These are phyloP conservation scores for Pegea sp. DNA, from an alignment of 23 tunicate species.

Conservation along the genomic window DNA sequence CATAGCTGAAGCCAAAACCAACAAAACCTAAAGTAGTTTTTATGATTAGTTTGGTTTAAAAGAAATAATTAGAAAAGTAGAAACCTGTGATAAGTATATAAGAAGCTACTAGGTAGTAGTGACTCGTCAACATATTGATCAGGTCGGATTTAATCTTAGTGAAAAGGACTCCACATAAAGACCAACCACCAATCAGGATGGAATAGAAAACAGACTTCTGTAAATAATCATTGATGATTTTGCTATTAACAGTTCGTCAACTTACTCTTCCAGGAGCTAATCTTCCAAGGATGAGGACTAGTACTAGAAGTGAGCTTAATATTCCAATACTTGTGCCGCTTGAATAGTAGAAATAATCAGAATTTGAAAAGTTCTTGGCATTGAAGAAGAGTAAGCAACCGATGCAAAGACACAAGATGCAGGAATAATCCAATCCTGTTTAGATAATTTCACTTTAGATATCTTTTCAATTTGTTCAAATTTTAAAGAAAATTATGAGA, in stretches of 20 bases:
- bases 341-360: constrained; percentile 66
- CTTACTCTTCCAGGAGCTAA: not conserved
- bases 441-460: too few species aligned
- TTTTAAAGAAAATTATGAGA: too few species aligned
- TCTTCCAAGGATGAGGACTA: constrained; percentile 41
- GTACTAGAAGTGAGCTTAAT: constrained; percentile 32
- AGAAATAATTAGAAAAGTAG: not conserved
- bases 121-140: constrained; percentile 2
- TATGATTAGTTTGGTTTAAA: not conserved
- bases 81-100: constrained; percentile 37
- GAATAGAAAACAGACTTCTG: constrained; percentile 41
- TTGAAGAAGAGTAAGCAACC: too few species aligned
- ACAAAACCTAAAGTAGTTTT: constrained; percentile 17
- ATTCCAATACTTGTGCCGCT: constrained; percentile 47
- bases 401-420: too few species aligned
- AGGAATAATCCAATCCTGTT: too few species aligned
- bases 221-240: not conserved
- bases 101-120: constrained; percentile 14
- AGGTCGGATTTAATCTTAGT: constrained; percentile 19
- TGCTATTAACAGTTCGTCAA: not conserved
- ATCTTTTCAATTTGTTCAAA: too few species aligned
- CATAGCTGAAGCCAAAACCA: constrained; percentile 47
- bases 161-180: constrained; percentile 24
- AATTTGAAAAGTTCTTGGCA: too few species aligned
- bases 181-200: constrained; percentile 61